Conservation (phyloP, 2,113 vertebrate species). For the Struthio camelus region DNA sequence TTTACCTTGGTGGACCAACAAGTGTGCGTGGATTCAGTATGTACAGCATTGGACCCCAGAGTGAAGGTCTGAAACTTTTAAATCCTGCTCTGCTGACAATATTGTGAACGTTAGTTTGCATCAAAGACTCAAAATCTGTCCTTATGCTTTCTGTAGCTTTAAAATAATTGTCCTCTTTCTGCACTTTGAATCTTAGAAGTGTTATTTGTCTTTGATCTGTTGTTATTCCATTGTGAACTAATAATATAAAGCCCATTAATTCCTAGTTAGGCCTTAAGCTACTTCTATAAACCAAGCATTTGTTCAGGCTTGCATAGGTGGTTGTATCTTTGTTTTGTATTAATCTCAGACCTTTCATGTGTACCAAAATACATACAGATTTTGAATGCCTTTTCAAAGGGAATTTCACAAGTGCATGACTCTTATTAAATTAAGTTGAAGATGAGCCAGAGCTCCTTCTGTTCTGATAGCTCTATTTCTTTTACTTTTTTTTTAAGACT, state of each 20-base stretch:
- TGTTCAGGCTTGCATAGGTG: neutral
- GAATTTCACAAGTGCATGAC: neutral
- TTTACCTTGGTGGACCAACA: constrained; percentile 95
- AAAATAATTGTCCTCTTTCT: neutral
- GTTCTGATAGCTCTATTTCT: neutral
- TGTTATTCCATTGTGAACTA: too few species aligned
- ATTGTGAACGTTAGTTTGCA: neutral
- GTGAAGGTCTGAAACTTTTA: constrained; percentile 84
- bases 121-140: neutral
- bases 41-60: constrained; percentile 98
- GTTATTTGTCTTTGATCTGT: neutral
- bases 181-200: neutral
- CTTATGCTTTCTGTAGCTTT: neutral
- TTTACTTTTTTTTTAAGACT: neutral
- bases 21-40: constrained; percentile 97
- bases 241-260: neutral
- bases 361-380: neutral
- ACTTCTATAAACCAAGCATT: neutral
- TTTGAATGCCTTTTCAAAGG: neutral
- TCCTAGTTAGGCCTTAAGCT: neutral
- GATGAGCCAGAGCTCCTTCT: neutral
- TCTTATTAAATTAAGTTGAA: neutral
- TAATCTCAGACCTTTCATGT: neutral
- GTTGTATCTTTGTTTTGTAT: neutral
- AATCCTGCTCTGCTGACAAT: neutral